A percentile compares a stretch with the other conserved stretches of the same genome.
phyloP scores from a whole-genome alignment of 2,113 vertebrate genomes.

The Erpornis zantholeuca region DNA sequence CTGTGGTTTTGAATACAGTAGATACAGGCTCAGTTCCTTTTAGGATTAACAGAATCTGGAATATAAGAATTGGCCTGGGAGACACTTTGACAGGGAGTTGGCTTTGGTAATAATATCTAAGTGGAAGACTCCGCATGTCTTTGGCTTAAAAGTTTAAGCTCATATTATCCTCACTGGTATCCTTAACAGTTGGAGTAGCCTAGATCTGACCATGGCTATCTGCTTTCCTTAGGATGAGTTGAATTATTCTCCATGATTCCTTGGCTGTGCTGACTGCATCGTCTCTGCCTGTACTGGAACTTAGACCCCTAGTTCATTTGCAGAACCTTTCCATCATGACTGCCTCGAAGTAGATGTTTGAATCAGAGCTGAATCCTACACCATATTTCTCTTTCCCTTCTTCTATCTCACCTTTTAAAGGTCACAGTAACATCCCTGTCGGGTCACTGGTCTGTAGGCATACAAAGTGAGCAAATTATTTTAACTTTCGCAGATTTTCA shows the following conservation, averaged over 20 bases:
- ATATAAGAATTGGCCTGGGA: not conserved
- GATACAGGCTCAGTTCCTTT: not conserved
- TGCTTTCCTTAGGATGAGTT: not conserved
- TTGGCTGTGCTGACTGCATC: not conserved
- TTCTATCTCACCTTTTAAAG: not conserved
- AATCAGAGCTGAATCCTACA: not conserved
- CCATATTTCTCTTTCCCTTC: not conserved
- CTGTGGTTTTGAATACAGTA: not conserved
- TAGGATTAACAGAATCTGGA: not conserved
- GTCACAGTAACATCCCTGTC: not conserved
- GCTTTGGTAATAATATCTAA: not conserved
- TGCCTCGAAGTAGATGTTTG: not conserved
- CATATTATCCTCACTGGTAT: not conserved
- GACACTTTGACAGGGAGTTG: not conserved
- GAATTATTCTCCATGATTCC: not conserved
- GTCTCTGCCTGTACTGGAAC: not conserved
- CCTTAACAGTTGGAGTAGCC: not conserved
- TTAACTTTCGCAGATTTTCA: not conserved
- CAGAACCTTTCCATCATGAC: not conserved
- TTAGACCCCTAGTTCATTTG: not conserved
- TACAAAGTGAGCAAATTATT: not conserved
- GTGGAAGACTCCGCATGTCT: not conserved
- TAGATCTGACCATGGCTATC: not conserved
- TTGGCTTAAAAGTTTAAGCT: not conserved
- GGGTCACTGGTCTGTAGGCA: not conserved